Percentiles rank a stretch among this genome's conserved stretches.
phyloP scores from a whole-genome alignment of 2,888 invertebrate genomes.

The Schrankia costaestrigalis region DNA sequence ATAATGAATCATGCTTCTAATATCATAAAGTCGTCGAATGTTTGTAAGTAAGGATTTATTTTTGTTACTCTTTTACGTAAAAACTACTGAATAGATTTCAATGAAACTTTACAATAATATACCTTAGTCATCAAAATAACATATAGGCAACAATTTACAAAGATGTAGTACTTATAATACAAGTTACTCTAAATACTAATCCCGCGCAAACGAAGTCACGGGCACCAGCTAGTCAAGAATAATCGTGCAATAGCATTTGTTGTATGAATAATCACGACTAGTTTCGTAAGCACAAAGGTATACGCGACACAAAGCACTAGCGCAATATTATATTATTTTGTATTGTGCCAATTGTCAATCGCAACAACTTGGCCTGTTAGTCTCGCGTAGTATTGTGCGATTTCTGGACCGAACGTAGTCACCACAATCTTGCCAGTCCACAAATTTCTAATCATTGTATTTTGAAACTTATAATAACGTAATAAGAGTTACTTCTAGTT shows the following conservation, averaged over 20 bases:
- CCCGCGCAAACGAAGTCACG: too few relatives aligned
- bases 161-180: too few relatives aligned
- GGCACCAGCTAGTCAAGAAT: not conserved
- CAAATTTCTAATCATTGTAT: not conserved
- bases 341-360: conserved; percentile 59
- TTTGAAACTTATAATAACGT: not conserved
- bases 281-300: conserved; percentile 40
- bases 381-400: conserved; percentile 50
- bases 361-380: conserved; percentile 55
- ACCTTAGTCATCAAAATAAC: too few relatives aligned
- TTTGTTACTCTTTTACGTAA: too few relatives aligned
- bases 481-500: conserved; percentile 6
- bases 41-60: too few relatives aligned
- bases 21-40: too few relatives aligned
- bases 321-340: conserved; percentile 43
- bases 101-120: too few relatives aligned
- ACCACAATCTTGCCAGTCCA: conserved; percentile 7
- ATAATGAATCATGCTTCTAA: too few relatives aligned
- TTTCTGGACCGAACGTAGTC: conserved; percentile 39
- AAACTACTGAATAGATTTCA: too few relatives aligned
- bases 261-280: conserved; percentile 25
- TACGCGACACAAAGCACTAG: conserved; percentile 43
- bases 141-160: too few relatives aligned
- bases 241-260: conserved; percentile 21
- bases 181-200: too few relatives aligned